Evolutionary conservation across 2,888 invertebrate species (phyloP).

Genomic region (Tholera decimalis): DNA sequence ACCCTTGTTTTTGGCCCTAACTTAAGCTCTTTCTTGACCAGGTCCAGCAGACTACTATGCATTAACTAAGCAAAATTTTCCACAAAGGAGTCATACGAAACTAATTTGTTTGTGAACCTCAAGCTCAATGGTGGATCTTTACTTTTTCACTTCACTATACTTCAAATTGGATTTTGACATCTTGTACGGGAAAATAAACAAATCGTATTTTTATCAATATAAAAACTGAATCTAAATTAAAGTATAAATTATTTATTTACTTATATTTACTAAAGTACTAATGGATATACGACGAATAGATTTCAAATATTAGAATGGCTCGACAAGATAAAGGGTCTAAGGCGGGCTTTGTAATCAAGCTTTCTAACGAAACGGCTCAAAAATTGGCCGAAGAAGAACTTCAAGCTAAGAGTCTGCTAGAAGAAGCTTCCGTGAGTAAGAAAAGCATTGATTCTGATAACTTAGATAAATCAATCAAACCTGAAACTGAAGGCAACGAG

Average conservation of each 20-base stretch:
- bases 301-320: conserved; percentile 71
- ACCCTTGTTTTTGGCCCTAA: no score
- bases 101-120: neutral
- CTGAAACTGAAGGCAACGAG: conserved; percentile 21
- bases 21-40: no score
- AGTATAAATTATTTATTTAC: conserved; percentile 28
- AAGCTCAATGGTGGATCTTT: no score
- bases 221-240: conserved; percentile 9
- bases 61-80: no score
- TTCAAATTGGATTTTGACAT: conserved; percentile 26
- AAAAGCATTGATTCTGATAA: conserved; percentile 14
- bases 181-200: conserved; percentile 45
- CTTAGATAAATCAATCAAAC: conserved; percentile 9
- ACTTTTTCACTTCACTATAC: conserved; percentile 12
- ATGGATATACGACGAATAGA: conserved; percentile 14
- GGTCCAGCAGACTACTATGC: no score
- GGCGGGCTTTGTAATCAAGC: conserved; percentile 88
- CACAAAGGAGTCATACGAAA: no score
- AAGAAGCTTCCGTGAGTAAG: conserved; percentile 40
- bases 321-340: conserved; percentile 78
- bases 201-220: conserved; percentile 22
- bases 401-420: conserved; percentile 62
- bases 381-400: conserved; percentile 84
- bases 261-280: conserved; percentile 3
- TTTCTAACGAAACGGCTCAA: conserved; percentile 86